Conservation (phyloP, 64 coral and sea anemone genomes). For the Montipora foliosa region DNA sequence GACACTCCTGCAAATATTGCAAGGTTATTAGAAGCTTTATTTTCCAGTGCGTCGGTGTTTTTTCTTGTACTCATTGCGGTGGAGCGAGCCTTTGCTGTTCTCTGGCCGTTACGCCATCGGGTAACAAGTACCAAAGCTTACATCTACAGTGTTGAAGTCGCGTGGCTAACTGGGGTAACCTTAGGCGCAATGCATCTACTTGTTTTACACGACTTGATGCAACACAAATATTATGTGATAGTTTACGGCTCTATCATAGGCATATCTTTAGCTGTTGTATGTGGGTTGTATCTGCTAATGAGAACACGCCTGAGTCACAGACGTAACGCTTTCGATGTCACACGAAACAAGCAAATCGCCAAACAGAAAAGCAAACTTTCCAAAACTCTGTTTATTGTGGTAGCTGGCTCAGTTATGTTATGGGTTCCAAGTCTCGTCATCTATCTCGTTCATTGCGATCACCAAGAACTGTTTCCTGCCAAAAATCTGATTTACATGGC, state of each 20-base stretch:
- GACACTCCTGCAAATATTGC: neutral
- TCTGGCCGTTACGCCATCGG: neutral
- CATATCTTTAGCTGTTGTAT: neutral
- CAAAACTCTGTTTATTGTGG: slow-evolving; percentile 20
- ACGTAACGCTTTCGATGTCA: neutral
- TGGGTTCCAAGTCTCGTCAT: neutral
- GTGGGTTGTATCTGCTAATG: neutral
- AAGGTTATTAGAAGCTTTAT: neutral
- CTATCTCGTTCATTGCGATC: neutral
- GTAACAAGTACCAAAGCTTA: neutral
- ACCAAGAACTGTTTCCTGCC: neutral
- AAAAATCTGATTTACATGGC: neutral
- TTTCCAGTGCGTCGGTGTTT: neutral
- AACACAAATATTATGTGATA: neutral
- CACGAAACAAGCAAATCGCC: neutral
- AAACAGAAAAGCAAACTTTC: neutral
- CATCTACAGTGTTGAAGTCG: neutral
- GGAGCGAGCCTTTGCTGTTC: neutral
- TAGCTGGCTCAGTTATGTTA: neutral
- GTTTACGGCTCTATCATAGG: neutral
- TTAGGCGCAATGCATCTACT: neutral
- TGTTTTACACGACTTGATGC: neutral
- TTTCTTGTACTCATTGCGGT: neutral
- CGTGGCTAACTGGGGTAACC: neutral
- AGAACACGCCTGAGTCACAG: neutral